A percentile compares a stretch with the other conserved stretches of the same genome.
Evolutionary conservation across 2,113 vertebrate genomes (phyloP).

Genomic region (Syrrhaptes paradoxus): DNA sequence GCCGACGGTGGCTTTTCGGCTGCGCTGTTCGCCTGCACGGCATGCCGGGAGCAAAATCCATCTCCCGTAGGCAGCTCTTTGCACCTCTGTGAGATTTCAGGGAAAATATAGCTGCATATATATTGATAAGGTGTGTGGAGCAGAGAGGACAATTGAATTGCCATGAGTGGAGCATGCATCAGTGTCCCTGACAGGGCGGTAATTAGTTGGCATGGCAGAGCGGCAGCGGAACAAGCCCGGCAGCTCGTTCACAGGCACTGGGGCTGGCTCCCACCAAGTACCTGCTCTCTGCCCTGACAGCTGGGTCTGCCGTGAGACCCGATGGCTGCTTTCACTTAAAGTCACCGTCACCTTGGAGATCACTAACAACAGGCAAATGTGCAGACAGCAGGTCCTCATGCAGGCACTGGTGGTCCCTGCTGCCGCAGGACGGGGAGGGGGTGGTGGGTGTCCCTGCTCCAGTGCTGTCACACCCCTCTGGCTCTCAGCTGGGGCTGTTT

Average conservation of each 20-base stretch:
- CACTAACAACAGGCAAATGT: fast-evolving
- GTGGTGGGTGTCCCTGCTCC: no score
- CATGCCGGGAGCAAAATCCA: not conserved
- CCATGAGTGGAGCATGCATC: constrained; percentile 48
- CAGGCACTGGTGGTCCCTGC: fast-evolving
- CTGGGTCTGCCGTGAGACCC: not conserved
- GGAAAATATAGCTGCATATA: not conserved
- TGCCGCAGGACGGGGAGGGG: not conserved
- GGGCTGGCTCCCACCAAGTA: not conserved
- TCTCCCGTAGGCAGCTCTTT: not conserved
- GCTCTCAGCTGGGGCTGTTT: not conserved
- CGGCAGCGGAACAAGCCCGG: not conserved
- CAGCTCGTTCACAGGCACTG: not conserved
- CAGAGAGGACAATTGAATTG: constrained; percentile 45
- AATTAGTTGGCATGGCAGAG: constrained; percentile 49
- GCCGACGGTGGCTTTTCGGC: not conserved
- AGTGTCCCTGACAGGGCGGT: constrained; percentile 50
- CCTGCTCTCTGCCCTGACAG: constrained; percentile 14
- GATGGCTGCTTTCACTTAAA: not conserved
- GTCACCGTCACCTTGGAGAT: constrained; percentile 46
- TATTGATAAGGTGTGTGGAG: constrained; percentile 4
- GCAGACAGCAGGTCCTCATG: not conserved
- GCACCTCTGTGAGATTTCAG: constrained; percentile 7
- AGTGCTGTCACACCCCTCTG: not conserved
- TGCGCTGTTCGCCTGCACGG: not conserved